Evolutionary conservation across 2,113 vertebrate species (phyloP).

Genomic region (Phrynosoma blainvillii): DNA sequence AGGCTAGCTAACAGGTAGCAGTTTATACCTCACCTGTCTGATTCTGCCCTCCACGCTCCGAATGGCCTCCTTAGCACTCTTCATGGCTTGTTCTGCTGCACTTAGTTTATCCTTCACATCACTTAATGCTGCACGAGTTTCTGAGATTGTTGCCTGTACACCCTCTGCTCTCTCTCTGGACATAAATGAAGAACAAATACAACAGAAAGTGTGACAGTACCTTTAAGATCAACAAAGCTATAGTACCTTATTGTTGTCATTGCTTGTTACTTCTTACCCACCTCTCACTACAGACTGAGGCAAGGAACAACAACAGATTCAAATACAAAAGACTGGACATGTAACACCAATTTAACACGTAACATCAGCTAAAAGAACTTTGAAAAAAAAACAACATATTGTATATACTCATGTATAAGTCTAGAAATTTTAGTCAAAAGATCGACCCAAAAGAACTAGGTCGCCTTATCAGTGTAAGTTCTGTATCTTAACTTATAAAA

Average conservation of each 20-base stretch:
- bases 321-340: too few species aligned
- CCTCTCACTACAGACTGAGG: too few species aligned
- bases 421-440: too few species aligned
- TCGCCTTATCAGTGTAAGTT: too few species aligned
- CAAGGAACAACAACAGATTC: neutral
- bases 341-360: too few species aligned
- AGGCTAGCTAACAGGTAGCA: neutral
- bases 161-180: constrained; percentile 74
- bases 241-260: neutral
- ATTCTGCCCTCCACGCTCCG: constrained; percentile 58
- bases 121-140: constrained; percentile 70
- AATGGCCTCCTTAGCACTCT: constrained; percentile 65
- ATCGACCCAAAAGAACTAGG: too few species aligned
- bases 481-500: too few species aligned
- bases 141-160: constrained; percentile 62
- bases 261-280: neutral
- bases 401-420: too few species aligned
- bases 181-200: neutral
- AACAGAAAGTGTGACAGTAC: neutral
- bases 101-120: constrained; percentile 60
- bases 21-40: constrained; percentile 66
- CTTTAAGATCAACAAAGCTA: neutral
- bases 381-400: too few species aligned
- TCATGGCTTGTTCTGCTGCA: constrained; percentile 67
- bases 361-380: too few species aligned